Evolutionary conservation across 2,888 invertebrate species (phyloP).

Genomic region (Meiosimyza decipiens): DNA sequence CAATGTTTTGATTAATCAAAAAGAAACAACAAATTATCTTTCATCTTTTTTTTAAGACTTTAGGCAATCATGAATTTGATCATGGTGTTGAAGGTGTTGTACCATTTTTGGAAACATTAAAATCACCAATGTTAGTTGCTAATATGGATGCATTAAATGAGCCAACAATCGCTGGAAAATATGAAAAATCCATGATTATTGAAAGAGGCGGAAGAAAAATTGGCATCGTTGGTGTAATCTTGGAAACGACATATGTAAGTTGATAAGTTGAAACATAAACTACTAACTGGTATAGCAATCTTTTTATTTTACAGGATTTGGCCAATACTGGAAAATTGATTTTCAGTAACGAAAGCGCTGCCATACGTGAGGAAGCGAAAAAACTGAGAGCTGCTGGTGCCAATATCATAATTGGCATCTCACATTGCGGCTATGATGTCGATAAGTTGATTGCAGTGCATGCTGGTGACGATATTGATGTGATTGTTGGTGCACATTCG

Average conservation of each 20-base stretch:
- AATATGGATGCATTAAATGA: constrained; percentile 80
- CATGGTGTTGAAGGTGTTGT: constrained; percentile 77
- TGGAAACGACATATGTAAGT: constrained; percentile 74
- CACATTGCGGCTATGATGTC: constrained; percentile 81
- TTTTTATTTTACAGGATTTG: constrained; percentile 69
- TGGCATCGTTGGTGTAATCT: constrained; percentile 83
- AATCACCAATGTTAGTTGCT: constrained; percentile 75
- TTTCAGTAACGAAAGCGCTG: constrained; percentile 77
- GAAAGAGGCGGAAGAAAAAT: constrained; percentile 74
- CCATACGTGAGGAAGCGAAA: constrained; percentile 76
- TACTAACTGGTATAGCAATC: constrained; percentile 4
- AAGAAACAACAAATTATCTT: neutral
- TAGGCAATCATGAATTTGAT: constrained; percentile 92
- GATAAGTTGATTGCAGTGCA: constrained; percentile 75
- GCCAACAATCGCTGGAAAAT: constrained; percentile 73
- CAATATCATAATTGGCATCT: constrained; percentile 84
- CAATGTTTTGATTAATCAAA: neutral
- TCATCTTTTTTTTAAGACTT: constrained; percentile 70
- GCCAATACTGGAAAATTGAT: constrained; percentile 75
- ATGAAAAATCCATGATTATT: constrained; percentile 75
- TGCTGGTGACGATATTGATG: constrained; percentile 76
- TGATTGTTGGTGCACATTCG: constrained; percentile 88
- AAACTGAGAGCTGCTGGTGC: constrained; percentile 73
- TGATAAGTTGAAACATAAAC: neutral
- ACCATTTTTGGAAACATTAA: constrained; percentile 75